Evolutionary conservation across 2,888 invertebrate genomes (phyloP).

Genomic region (Orthonychiurus folsomi): DNA sequence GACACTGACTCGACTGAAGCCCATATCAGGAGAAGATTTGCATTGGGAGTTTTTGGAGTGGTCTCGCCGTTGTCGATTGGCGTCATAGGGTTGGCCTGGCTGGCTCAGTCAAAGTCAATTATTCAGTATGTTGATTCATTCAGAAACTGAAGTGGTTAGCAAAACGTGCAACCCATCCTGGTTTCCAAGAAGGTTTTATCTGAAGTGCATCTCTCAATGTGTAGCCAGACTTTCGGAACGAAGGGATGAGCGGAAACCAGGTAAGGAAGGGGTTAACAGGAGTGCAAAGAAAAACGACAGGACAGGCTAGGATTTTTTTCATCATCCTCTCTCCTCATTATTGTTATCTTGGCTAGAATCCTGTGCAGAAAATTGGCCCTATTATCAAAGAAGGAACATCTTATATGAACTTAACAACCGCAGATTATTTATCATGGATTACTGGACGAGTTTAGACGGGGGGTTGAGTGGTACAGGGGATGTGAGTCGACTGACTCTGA

Average conservation of each 20-base stretch:
- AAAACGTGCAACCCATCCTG: conserved; percentile 1
- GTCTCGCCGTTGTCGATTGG: background rate
- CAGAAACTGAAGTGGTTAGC: background rate
- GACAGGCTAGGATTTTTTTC: background rate
- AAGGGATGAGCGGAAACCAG: background rate
- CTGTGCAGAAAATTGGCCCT: background rate
- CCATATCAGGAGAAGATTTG: background rate
- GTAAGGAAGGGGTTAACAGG: background rate
- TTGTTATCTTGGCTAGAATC: background rate
- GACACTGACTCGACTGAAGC: background rate
- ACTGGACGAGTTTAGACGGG: no score
- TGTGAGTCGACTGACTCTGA: no score
- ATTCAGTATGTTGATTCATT: background rate
- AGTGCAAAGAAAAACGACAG: background rate
- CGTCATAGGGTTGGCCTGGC: no score
- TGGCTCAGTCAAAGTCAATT: no score
- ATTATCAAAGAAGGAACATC: no score
- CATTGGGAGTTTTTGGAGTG: background rate
- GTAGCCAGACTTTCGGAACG: background rate
- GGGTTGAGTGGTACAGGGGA: no score
- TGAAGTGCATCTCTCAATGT: background rate
- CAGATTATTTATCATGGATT: no score
- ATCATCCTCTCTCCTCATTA: background rate
- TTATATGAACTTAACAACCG: no score
- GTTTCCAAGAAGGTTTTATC: background rate